Evolutionary conservation across 1,140 invertebrate species (phyloP).

Genomic region (Pseudomyrmex gracilis): DNA sequence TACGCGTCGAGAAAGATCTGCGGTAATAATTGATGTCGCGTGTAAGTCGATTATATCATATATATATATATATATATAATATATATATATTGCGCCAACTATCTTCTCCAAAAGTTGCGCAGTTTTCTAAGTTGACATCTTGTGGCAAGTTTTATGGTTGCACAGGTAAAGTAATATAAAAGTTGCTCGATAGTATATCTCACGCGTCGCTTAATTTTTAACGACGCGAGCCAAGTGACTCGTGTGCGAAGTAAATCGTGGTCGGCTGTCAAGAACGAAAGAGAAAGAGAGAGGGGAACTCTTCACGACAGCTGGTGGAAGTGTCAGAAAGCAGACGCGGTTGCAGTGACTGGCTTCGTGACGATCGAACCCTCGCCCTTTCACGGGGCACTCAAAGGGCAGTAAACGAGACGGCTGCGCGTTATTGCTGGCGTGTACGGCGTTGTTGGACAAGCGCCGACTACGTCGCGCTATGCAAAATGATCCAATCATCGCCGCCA

Average conservation of each 20-base stretch:
- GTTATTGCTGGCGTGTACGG: constrained; percentile 67
- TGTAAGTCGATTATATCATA: background rate
- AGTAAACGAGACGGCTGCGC: constrained; percentile 48
- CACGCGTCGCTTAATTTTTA: constrained; percentile 44
- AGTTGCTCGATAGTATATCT: constrained; percentile 36
- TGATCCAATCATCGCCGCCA: constrained; percentile 57
- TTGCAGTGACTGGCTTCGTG: constrained; percentile 30
- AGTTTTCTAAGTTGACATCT: constrained; percentile 6
- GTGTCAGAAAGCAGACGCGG: constrained; percentile 24
- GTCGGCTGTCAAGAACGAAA: too few species aligned
- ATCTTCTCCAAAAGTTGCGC: constrained; percentile 1
- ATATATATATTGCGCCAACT: background rate
- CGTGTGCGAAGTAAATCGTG: constrained; percentile 32
- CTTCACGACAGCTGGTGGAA: constrained; percentile 43
- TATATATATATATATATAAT: background rate
- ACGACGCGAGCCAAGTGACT: constrained; percentile 16
- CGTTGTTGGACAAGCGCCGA: constrained; percentile 54
- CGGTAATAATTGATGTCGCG: background rate
- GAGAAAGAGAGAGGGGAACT: background rate
- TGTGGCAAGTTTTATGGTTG: background rate
- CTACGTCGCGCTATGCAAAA: constrained; percentile 58
- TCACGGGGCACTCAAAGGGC: constrained; percentile 66
- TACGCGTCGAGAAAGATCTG: too few species aligned
- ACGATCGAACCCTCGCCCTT: constrained; percentile 57
- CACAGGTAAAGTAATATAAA: constrained; percentile 18